phyloP scores from a whole-genome alignment of 2,113 vertebrate genomes.

The Alectura lathami region DNA sequence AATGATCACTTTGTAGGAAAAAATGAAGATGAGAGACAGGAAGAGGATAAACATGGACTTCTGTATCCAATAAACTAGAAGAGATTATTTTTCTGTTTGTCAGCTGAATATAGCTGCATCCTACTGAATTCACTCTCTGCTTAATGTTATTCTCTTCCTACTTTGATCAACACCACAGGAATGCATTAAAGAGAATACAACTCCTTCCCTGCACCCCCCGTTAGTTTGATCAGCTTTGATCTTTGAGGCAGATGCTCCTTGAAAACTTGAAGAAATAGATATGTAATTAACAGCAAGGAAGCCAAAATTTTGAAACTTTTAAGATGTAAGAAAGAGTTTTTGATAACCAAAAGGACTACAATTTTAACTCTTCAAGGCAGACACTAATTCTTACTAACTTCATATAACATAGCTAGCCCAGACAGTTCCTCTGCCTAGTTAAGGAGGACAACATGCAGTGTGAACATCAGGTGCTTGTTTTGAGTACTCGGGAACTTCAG shows the following conservation, averaged over 20 bases:
- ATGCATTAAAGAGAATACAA: background rate
- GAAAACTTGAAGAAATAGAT: background rate
- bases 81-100: background rate
- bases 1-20: background rate
- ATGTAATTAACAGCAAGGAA: background rate
- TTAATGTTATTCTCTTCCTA: background rate
- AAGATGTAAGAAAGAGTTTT: background rate
- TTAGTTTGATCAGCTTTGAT: background rate
- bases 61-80: background rate
- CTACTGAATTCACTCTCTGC: background rate
- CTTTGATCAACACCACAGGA: constrained; percentile 32
- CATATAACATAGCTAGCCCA: background rate
- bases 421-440: background rate
- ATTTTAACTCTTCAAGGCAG: background rate
- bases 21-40: background rate
- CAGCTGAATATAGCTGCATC: background rate
- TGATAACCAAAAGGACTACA: background rate
- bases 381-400: background rate
- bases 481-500: background rate
- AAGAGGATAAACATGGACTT: background rate
- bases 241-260: background rate
- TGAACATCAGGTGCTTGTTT: background rate
- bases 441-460: background rate
- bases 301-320: background rate
- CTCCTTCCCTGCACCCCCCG: background rate